Percentiles rank a stretch among this genome's conserved stretches.
Evolutionary conservation across 2,797 vertebrate species (phyloP).

Genomic region (Tadarida brasiliensis): DNA sequence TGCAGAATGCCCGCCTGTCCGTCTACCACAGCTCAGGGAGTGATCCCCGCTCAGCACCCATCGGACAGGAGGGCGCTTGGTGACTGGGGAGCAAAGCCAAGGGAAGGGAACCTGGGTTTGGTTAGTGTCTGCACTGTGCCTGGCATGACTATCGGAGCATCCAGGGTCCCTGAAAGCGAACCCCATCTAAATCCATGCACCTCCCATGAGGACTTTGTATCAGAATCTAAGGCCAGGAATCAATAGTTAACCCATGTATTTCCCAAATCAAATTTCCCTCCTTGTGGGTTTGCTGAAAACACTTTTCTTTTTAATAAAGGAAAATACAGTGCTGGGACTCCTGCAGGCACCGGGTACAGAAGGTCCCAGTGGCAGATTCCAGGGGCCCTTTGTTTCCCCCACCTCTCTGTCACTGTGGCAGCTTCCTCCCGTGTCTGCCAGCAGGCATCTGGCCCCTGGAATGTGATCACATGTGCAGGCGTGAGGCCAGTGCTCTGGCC

Average conservation of each 20-base stretch:
- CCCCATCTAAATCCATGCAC: neutral
- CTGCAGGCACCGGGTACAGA: rapidly evolving
- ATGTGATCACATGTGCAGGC: neutral
- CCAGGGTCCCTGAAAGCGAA: neutral
- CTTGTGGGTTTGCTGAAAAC: neutral
- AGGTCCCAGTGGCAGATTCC: neutral
- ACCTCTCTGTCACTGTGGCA: neutral
- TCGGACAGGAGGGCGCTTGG: neutral
- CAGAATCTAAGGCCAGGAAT: neutral
- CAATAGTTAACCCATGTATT: neutral
- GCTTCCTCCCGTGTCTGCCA: neutral
- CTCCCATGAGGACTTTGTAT: neutral
- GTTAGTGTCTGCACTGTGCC: neutral
- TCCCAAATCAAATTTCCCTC: constrained; percentile 20
- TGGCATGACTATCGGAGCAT: neutral
- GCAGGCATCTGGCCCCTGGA: neutral
- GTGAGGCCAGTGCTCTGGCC: neutral
- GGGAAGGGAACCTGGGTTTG: neutral
- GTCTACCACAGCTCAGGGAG: neutral
- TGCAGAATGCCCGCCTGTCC: neutral
- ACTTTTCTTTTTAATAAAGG: neutral
- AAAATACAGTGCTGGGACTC: neutral
- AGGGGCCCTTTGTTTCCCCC: neutral
- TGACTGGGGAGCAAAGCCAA: neutral
- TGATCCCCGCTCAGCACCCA: neutral